phyloP scores from a whole-genome alignment of 2,888 invertebrate genomes.

The Leucozona laternaria region DNA sequence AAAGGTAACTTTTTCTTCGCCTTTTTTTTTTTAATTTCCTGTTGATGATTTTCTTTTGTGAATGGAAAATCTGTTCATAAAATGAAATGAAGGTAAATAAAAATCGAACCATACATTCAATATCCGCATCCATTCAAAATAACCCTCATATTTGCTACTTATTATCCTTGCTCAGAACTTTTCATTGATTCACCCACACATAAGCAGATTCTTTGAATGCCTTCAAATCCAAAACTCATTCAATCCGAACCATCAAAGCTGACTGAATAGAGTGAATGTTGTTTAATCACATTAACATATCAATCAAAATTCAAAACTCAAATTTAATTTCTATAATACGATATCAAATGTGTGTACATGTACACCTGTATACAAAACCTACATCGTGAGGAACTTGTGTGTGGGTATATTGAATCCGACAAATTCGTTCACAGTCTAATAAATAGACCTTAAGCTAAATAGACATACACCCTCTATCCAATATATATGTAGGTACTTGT shows the following conservation, averaged over 20 bases:
- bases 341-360: not conserved
- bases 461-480: not conserved
- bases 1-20: not conserved
- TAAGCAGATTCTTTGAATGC: not conserved
- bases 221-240: not conserved
- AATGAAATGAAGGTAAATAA: not conserved
- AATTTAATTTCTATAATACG: constrained; percentile 49
- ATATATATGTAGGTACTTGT: no score
- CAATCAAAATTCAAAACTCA: constrained; percentile 48
- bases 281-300: constrained; percentile 39
- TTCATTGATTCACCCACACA: constrained; percentile 11
- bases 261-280: not conserved
- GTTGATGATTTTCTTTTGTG: constrained; percentile 4
- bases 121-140: not conserved
- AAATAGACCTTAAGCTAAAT: constrained; percentile 4
- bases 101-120: not conserved
- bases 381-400: not conserved
- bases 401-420: not conserved
- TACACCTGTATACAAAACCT: not conserved
- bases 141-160: not conserved
- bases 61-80: not conserved
- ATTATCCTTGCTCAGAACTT: constrained; percentile 2
- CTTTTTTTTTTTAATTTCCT: not conserved
- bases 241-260: not conserved
- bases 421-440: constrained; percentile 19